These are phyloP conservation scores for Dryobotodes eremita DNA, from an alignment of 2,888 invertebrate species.

Conservation along the genomic window DNA sequence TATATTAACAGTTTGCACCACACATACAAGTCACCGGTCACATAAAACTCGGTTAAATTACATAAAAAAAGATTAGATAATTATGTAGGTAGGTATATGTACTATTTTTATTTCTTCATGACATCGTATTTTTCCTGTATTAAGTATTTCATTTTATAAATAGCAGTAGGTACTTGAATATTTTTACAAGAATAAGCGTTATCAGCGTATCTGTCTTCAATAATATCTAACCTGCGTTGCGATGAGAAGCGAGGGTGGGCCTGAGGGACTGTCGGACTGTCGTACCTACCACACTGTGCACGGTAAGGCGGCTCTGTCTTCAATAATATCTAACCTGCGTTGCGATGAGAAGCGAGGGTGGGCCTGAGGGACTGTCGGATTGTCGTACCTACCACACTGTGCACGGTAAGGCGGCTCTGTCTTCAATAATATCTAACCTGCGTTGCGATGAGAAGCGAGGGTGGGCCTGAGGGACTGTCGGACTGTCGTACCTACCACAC, in stretches of 20 bases:
- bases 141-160: neutral
- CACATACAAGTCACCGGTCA: neutral
- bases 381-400: neutral
- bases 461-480: too few species aligned
- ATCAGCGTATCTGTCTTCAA: neutral
- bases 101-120: neutral
- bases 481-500: neutral
- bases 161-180: conserved; percentile 3
- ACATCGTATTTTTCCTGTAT: neutral
- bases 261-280: neutral
- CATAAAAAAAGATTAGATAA: neutral
- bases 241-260: neutral
- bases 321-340: neutral
- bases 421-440: neutral
- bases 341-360: neutral
- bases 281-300: neutral
- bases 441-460: neutral
- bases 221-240: neutral
- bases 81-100: neutral
- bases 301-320: neutral
- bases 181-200: neutral
- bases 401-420: neutral
- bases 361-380: too few species aligned
- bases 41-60: neutral
- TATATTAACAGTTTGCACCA: neutral